A percentile compares a stretch with the other conserved stretches of the same genome.
phyloP scores from a whole-genome alignment of 2,113 vertebrate genomes.

The Cygnus buccinator region DNA sequence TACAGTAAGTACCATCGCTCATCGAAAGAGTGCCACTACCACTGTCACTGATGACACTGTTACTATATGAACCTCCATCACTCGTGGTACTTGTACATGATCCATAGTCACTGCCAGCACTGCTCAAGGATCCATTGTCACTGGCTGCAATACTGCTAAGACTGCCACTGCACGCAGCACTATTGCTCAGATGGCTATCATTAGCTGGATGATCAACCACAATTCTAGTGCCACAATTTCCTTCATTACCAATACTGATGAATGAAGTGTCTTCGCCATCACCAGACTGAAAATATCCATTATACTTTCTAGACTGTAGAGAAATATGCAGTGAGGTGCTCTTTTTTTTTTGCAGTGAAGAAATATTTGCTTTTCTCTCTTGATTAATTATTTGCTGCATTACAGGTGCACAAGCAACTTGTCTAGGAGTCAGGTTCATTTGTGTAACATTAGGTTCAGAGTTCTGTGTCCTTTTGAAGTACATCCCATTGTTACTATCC shows the following conservation, averaged over 20 bases:
- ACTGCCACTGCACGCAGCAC: constrained; percentile 33
- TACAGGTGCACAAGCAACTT: constrained; percentile 72
- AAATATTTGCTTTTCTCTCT: constrained; percentile 74
- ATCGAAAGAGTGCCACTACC: constrained; percentile 56
- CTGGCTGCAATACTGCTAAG: constrained; percentile 60
- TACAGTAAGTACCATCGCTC: constrained; percentile 42
- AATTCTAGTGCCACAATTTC: not conserved
- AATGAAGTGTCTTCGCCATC: constrained; percentile 44
- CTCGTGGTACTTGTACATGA: constrained; percentile 78
- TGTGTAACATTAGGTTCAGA: constrained; percentile 77
- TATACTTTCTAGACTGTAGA: constrained; percentile 81
- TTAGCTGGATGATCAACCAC: constrained; percentile 18
- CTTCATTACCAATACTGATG: constrained; percentile 20
- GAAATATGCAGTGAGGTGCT: constrained; percentile 89
- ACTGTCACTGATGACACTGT: constrained; percentile 78
- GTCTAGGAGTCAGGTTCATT: constrained; percentile 84
- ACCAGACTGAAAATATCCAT: constrained; percentile 62
- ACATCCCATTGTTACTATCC: constrained; percentile 67
- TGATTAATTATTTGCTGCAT: constrained; percentile 76
- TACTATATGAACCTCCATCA: constrained; percentile 84
- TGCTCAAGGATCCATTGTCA: constrained; percentile 73
- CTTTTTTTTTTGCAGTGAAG: constrained; percentile 84
- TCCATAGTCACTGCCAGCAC: constrained; percentile 77
- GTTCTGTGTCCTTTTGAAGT: constrained; percentile 72
- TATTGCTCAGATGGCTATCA: constrained; percentile 22